Evolutionary conservation across 1,140 invertebrate genomes (phyloP), one percentile per base, ranked within the genome.

Genomic region (Andrena cerasifolii): DNA sequence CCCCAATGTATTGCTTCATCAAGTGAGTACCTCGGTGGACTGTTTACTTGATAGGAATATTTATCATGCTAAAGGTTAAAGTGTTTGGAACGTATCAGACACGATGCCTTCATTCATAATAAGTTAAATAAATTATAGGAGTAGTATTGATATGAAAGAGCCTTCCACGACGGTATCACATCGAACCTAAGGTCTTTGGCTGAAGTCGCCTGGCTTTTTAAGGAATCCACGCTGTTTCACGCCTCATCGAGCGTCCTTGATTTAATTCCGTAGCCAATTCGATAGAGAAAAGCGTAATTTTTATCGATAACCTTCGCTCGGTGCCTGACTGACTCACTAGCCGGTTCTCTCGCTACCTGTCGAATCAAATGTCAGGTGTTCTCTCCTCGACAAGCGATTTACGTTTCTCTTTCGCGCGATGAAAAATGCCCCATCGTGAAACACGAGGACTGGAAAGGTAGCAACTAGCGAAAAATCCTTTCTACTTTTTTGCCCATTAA

Each of bases 231-330:
- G 26, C 5, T 24, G 33, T 54, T 80, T 80, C 51, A 80, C 59
- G 80, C 78, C 61, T 51, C 49, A 53, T 47, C 53, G 58, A 28
- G 26, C 51, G 65, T 76, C 78, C 80, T 82, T 76, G 71, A 65
- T 82, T 81, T 49, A 62, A 40, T 81, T 67, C 49, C 40, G 14
- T 45, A 62, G 45, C 26, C 47, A 51, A 76, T 68, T 63, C 36
- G 33, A 33, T 28, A 58, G 75, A 33, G 70, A 82, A 80, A 76
- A 82, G 36, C 26, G 61, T 54, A 14, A 74, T 54, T 74, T 74
- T 74, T 66, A 54, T 45, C 49, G 26, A 56, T 66, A 74, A 66
- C 61, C 61, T 74, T 66, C 71, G 45, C 14, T 24, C 8, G 36
- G 2, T 61, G 28, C 31, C 26, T 59, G 8, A 65, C 47, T 53